These are phyloP conservation scores for Eurypyga helias DNA, from an alignment of 2,113 vertebrate genomes.

Conservation along the genomic window DNA sequence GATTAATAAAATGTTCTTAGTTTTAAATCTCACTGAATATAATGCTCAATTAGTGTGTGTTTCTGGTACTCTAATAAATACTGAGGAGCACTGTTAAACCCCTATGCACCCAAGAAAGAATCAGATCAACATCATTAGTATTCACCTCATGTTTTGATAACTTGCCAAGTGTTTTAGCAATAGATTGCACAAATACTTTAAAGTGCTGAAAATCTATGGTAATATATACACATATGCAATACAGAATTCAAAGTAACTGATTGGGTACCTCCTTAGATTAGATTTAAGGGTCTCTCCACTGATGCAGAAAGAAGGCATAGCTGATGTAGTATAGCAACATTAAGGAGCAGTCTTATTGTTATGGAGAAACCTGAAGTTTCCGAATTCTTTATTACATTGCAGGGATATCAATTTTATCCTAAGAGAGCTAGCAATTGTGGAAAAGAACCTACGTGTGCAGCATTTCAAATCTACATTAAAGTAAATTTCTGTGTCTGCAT, in stretches of 20 bases:
- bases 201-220: slow-evolving; percentile 13
- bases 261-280: background rate
- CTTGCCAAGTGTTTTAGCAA: slow-evolving; percentile 55
- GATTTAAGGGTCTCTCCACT: slow-evolving; percentile 38
- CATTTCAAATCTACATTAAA: slow-evolving; percentile 14
- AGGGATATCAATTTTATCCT: slow-evolving; percentile 31
- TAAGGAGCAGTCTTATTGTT: slow-evolving; percentile 5
- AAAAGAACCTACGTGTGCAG: slow-evolving; percentile 4
- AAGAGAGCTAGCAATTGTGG: background rate
- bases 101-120: slow-evolving; percentile 23
- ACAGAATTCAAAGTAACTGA: slow-evolving; percentile 31
- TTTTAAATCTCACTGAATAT: slow-evolving; percentile 23
- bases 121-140: slow-evolving; percentile 63
- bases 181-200: slow-evolving; percentile 49
- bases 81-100: slow-evolving; percentile 47
- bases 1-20: slow-evolving; percentile 31
- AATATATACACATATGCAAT: background rate
- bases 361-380: slow-evolving; percentile 22
- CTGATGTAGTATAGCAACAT: background rate
- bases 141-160: slow-evolving; percentile 61
- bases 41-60: slow-evolving; percentile 31
- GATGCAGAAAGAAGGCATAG: slow-evolving; percentile 25
- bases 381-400: slow-evolving; percentile 20
- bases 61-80: slow-evolving; percentile 35
- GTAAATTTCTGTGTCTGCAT: background rate